Evolutionary conservation across 2,113 vertebrate species (phyloP).

Genomic region (Istiophorus platypterus): DNA sequence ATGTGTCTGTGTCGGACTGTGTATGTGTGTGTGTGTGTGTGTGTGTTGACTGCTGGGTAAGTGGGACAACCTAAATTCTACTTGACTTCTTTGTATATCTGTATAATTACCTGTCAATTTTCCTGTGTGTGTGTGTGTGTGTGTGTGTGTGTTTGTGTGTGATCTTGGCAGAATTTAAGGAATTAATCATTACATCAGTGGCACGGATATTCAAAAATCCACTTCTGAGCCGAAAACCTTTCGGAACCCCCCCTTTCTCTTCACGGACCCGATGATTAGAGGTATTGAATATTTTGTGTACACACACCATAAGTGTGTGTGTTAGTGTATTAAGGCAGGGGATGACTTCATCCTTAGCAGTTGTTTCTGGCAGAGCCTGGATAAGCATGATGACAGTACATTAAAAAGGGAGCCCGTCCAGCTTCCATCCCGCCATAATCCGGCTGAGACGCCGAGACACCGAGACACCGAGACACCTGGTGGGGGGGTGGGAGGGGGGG

Average conservation of each 20-base stretch:
- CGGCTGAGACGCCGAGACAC: no score
- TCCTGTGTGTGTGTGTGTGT: background rate
- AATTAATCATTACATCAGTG: conserved; percentile 35
- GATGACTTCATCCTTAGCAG: conserved; percentile 54
- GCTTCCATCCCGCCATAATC: conserved; percentile 48
- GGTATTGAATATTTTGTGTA: conserved; percentile 6
- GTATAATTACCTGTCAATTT: background rate
- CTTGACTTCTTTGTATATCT: background rate
- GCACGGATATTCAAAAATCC: conserved; percentile 7
- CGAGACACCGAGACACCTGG: no score
- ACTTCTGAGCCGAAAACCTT: conserved; percentile 19
- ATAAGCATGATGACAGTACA: conserved; percentile 56
- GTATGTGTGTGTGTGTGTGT: background rate
- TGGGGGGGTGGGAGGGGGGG: no score
- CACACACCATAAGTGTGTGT: background rate
- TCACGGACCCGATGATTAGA: conserved; percentile 9
- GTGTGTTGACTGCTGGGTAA: conserved; percentile 10
- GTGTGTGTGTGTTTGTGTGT: background rate
- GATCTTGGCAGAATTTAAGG: background rate
- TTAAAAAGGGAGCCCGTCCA: conserved; percentile 51
- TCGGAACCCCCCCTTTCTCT: conserved; percentile 11
- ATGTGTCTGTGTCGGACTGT: background rate
- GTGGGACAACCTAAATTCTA: conserved; percentile 7
- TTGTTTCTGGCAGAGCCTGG: conserved; percentile 70
- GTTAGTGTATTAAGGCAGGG: background rate